Evolutionary conservation across 2,113 vertebrate species (phyloP).

Genomic region (Psilopsiagon aymara): DNA sequence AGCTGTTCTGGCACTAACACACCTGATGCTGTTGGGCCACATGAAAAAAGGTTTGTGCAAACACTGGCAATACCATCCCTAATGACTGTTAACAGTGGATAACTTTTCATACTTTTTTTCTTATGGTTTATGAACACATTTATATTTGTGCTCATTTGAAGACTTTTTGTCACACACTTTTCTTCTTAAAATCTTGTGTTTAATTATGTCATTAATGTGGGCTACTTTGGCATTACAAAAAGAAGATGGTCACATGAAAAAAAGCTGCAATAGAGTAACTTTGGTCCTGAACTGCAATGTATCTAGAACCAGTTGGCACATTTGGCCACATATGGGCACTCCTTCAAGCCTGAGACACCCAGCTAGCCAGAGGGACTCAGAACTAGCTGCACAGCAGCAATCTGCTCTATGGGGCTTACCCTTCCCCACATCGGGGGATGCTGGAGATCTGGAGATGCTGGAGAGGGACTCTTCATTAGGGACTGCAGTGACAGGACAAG

Average conservation of each 20-base stretch:
- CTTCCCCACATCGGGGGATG: fast-evolving
- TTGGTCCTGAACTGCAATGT: not conserved
- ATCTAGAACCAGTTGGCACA: not conserved
- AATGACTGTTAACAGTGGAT: not conserved
- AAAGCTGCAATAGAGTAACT: not conserved
- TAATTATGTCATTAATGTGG: not conserved
- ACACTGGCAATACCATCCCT: not conserved
- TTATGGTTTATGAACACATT: not conserved
- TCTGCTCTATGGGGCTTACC: not conserved
- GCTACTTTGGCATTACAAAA: not conserved
- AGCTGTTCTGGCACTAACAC: not conserved
- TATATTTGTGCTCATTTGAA: not conserved
- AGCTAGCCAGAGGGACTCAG: not conserved
- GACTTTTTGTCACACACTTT: not conserved
- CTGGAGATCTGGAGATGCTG: not conserved
- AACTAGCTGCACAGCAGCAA: not conserved
- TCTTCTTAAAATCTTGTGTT: not conserved
- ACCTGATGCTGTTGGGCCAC: not conserved
- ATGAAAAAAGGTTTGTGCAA: not conserved
- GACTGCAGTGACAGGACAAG: not conserved
- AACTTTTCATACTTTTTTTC: not conserved
- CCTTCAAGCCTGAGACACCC: not conserved
- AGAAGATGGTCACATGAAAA: not conserved
- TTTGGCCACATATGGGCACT: not conserved
- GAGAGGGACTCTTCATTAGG: not conserved